Evolutionary conservation across 2,888 invertebrate species (phyloP).

Genomic region (Coelopa pilipes): DNA sequence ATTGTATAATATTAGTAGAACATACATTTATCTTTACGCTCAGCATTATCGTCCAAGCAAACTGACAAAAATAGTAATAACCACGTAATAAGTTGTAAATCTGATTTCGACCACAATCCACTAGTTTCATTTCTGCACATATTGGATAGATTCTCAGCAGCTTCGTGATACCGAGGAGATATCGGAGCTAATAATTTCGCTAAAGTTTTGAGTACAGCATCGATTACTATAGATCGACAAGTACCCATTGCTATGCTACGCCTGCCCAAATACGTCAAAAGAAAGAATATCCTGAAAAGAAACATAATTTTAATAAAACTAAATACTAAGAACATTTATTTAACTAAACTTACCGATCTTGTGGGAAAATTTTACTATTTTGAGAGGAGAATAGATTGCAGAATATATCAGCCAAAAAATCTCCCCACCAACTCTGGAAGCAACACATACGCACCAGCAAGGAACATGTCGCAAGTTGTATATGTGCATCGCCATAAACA

Average conservation of each 20-base stretch:
- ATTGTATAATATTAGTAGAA: not conserved
- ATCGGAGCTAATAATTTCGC: constrained; percentile 72
- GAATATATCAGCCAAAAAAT: constrained; percentile 85
- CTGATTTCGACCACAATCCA: constrained; percentile 70
- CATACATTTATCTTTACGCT: constrained; percentile 66
- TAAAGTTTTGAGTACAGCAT: constrained; percentile 73
- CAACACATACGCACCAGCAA: constrained; percentile 80
- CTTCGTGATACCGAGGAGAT: constrained; percentile 61
- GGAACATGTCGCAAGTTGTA: constrained; percentile 82
- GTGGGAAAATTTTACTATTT: constrained; percentile 82
- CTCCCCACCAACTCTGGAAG: constrained; percentile 88
- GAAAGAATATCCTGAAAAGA: constrained; percentile 79
- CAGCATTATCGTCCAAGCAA: constrained; percentile 72
- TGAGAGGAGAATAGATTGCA: constrained; percentile 81
- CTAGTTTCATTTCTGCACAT: constrained; percentile 44
- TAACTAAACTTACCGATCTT: constrained; percentile 77
- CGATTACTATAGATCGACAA: constrained; percentile 72
- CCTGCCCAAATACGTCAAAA: constrained; percentile 87
- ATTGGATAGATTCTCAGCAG: constrained; percentile 46
- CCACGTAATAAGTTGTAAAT: constrained; percentile 79
- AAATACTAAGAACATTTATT: constrained; percentile 10
- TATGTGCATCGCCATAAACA: constrained; percentile 80
- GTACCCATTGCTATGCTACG: constrained; percentile 76
- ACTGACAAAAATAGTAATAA: constrained; percentile 79
- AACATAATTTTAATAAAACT: constrained; percentile 9